Evolutionary conservation across 1,140 invertebrate genomes (phyloP), one percentile per base, ranked within the genome.

Genomic region (Acromyrmex echinatior): DNA sequence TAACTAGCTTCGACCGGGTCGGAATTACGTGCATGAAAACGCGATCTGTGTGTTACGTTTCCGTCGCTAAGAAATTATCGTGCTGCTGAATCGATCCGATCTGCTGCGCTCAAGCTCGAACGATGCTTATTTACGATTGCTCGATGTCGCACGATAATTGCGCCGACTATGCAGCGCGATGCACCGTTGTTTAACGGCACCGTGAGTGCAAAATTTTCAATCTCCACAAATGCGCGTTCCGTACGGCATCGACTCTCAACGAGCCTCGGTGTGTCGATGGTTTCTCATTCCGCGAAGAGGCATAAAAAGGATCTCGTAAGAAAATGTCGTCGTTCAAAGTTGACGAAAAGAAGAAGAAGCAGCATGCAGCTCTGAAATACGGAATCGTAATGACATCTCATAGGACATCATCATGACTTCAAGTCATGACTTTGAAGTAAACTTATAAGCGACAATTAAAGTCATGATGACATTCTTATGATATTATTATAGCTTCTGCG

Each of bases 181-280:
- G 79, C 90, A 87, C 90, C 87, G 89, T 92, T 92, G 89, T 73
- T 66, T 91, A 92, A 92, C 90, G 90, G 90, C 88, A 92, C 76
- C 68, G 86, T 90, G 90, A 80, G 87, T 91, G 78, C 68, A 58
- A 89, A 84, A 91, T 79, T 86, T 88, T 71, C 86, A 85, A 84
- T 88, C 66, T 58, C n/a, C 21, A 21, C n/a, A 16, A 51, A 18
- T 14, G 25, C 5, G 12, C 25, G 63, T 28, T 49, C 25, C 49
- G 12, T 45, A 18, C 65, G 18, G 28, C 62, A 12, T 12, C 35
- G 21, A 76, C 31, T 2, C 31, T n/a, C 65, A 3, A n/a, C 65
- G 28, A 60, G 16, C 51, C 31, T 58, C 56, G 25, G 60, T 68
- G 9, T 35, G 9, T 65, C 62, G 62, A 56, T 80, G 31, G 71